phyloP scores from a whole-genome alignment of 1,140 invertebrate species.

The Formica exsecta region DNA sequence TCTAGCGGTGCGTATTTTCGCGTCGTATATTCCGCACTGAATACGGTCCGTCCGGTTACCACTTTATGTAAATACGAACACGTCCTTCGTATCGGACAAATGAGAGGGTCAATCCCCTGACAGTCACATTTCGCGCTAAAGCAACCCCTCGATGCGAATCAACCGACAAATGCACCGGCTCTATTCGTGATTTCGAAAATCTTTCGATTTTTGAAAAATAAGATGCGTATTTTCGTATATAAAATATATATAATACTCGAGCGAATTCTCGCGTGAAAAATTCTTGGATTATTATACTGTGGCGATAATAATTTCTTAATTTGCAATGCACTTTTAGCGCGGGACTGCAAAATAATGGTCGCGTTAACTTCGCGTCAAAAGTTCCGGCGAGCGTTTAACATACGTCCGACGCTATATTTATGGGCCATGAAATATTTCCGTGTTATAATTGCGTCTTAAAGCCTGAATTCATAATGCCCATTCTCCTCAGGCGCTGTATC shows the following conservation, averaged over 20 bases:
- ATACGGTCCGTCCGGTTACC: constrained; percentile 1
- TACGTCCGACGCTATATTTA: constrained; percentile 71
- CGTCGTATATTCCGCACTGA: constrained; percentile 40
- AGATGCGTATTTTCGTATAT: constrained; percentile 1
- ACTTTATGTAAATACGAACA: constrained; percentile 17
- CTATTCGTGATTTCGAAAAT: background rate
- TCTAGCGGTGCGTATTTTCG: constrained; percentile 30
- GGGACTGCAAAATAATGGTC: constrained; percentile 68
- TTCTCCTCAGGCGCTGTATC: constrained; percentile 23
- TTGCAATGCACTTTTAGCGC: constrained; percentile 72
- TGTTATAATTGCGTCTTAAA: constrained; percentile 71
- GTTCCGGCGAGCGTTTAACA: constrained; percentile 73
- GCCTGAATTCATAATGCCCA: constrained; percentile 64
- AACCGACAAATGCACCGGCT: background rate
- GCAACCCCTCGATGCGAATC: background rate
- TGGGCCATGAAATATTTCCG: constrained; percentile 69
- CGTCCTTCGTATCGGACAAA: background rate
- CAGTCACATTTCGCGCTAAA: background rate
- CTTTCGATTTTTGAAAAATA: background rate
- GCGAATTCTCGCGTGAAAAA: background rate
- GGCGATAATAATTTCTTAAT: constrained; percentile 69
- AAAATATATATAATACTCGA: background rate
- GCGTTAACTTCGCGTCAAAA: constrained; percentile 73
- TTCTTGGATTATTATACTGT: constrained; percentile 22
- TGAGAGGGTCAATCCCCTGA: constrained; percentile 1